Evolutionary conservation across 1,140 invertebrate species (phyloP), one percentile per base, ranked within the genome.

Genomic region (Acromyrmex echinatior): DNA sequence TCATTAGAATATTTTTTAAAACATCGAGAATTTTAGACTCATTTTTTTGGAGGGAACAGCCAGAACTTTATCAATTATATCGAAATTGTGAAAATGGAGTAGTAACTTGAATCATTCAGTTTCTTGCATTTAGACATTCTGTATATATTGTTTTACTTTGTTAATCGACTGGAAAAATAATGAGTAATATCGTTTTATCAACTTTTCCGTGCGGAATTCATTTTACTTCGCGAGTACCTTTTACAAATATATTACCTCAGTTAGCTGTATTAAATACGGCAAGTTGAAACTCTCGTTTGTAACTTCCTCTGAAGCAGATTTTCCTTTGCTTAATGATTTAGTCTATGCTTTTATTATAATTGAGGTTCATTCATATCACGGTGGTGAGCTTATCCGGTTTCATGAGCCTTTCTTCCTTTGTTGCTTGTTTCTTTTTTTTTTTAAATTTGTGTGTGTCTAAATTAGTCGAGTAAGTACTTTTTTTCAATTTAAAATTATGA

Each of bases 311-410:
- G 39, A 21, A 16, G 21, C 39, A 53, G 78, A 86, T 82, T 81
- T 71, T 86, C 51, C 14, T 81, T 12, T 16, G 53, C 60, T 70
- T 85, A 85, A 87, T 58, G 71, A 70, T 82, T 87, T 45, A 70
- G 77, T 35, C 18, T 21, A 39, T 51, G 49, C 51, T 77, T 77
- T 63, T 51, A 87, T 82, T 82, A 31, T 49, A 56, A 84, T 84
- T 53, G 31, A n/a, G n/a, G 16, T 18, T 82, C 60, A 73, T 87
- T 87, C 45, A 71, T 25, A 63, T 71, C 58, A 49, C n/a, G 21
- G 45, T 16, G 6, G 0, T 21, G 16, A 65, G 14, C 49, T 77
- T 65, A 77, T 86, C 21, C 56, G n/a, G 56, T 86, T 80, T 53
- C 28, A 71, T 14, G 6, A 70, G 18, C 18, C n/a, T 79, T 79